Evolutionary conservation across 2,113 vertebrate species (phyloP).

Genomic region (Lagenorhynchus albirostris): DNA sequence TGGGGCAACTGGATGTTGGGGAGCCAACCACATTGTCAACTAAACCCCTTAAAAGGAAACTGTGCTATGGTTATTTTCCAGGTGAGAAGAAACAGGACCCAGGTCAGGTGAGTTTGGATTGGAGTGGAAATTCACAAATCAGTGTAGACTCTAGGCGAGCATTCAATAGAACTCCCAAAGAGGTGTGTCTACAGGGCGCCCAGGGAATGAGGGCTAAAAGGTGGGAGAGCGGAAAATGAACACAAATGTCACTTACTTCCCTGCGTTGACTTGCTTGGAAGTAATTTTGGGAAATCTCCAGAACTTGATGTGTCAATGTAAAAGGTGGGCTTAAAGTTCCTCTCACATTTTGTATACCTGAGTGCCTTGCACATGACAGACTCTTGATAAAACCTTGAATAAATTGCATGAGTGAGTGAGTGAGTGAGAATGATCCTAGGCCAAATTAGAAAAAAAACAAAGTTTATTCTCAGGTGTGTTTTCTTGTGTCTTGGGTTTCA

Average conservation of each 20-base stretch:
- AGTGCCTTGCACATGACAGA: background rate
- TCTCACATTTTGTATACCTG: background rate
- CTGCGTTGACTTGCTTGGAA: background rate
- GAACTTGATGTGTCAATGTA: background rate
- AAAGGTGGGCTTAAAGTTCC: background rate
- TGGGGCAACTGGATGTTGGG: background rate
- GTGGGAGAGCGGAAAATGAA: background rate
- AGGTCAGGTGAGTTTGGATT: background rate
- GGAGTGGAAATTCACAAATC: background rate
- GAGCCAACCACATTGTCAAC: background rate
- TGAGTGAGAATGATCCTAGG: background rate
- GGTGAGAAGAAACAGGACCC: background rate
- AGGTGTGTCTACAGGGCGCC: background rate
- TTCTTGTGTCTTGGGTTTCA: background rate
- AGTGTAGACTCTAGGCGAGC: background rate
- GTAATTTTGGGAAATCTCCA: background rate
- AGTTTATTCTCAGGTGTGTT: background rate
- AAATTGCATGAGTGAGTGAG: background rate
- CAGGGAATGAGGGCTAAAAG: background rate
- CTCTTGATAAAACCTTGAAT: background rate
- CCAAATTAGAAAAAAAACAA: background rate
- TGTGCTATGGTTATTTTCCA: background rate
- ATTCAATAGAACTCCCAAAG: background rate
- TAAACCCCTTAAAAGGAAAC: background rate
- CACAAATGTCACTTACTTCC: background rate